phyloP scores from a whole-genome alignment of 2,113 vertebrate species.

The Podarcis muralis region DNA sequence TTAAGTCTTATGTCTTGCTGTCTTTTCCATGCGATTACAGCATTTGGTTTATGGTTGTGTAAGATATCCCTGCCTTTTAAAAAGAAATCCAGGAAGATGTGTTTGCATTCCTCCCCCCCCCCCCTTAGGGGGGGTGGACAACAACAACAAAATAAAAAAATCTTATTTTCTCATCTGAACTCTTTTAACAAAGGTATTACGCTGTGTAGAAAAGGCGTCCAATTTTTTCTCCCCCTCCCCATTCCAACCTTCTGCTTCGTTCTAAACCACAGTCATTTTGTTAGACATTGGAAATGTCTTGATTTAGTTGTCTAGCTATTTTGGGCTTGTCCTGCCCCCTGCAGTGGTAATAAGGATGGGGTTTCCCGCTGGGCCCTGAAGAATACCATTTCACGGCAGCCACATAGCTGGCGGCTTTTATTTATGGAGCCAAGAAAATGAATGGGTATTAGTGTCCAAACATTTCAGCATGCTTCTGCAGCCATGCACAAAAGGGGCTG shows the following conservation, averaged over 20 bases:
- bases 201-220: slow-evolving; percentile 77
- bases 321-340: slow-evolving; percentile 94
- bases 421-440: slow-evolving; percentile 99
- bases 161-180: slow-evolving; percentile 73
- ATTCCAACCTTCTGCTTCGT: slow-evolving; percentile 85
- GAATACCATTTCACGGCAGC: slow-evolving; percentile 99
- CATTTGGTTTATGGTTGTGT: slow-evolving; percentile 48
- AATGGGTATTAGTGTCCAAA: slow-evolving; percentile 99
- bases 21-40: slow-evolving; percentile 15
- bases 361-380: slow-evolving; percentile 97
- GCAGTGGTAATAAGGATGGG: slow-evolving; percentile 99
- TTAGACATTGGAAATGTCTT: slow-evolving; percentile 99
- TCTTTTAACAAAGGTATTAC: slow-evolving; percentile 83
- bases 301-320: slow-evolving; percentile 99
- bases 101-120: slow-evolving; percentile 45
- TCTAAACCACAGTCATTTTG: slow-evolving; percentile 96
- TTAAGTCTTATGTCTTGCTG: slow-evolving; percentile 30
- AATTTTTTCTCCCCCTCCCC: slow-evolving; percentile 67
- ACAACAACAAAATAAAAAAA: slow-evolving; percentile 28
- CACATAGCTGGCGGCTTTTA: slow-evolving; percentile 98
- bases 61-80: slow-evolving; percentile 63
- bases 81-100: slow-evolving; percentile 71
- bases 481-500: slow-evolving; percentile 99
- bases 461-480: slow-evolving; percentile 99
- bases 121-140: slow-evolving; percentile 14